Conservation (phyloP, 2,113 vertebrate genomes). For the Conger conger region DNA sequence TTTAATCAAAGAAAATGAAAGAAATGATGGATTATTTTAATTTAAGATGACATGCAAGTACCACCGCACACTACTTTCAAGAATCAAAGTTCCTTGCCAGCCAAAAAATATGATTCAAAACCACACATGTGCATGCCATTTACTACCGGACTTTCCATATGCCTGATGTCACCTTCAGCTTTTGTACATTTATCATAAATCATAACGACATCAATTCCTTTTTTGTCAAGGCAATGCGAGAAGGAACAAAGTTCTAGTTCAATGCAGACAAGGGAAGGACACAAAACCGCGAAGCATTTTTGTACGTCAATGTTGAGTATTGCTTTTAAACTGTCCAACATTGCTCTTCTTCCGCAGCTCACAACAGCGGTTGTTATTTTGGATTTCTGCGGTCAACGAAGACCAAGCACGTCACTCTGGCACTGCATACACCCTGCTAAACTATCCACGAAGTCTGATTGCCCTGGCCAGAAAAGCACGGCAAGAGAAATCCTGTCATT, state of each 20-base stretch:
- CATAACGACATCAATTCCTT: not conserved
- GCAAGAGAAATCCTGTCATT: not conserved
- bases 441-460: not conserved
- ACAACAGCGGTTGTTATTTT: not conserved
- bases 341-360: not conserved
- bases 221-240: not conserved
- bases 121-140: constrained; percentile 4
- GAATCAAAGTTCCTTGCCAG: not conserved
- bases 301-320: not conserved
- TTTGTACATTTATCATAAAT: not conserved
- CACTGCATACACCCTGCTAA: not conserved
- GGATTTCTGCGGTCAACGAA: not conserved
- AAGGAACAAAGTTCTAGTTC: not conserved
- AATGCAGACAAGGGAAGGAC: not conserved
- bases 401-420: not conserved
- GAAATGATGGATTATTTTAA: not conserved
- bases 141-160: not conserved
- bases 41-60: not conserved
- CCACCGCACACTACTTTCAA: not conserved
- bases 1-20: not conserved
- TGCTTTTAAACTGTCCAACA: not conserved
- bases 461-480: not conserved
- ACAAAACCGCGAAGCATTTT: not conserved
- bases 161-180: not conserved
- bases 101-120: not conserved